Base-by-base conservation (phyloP, 2,797 vertebrate species). In the Austrolebias charrua region DNA sequence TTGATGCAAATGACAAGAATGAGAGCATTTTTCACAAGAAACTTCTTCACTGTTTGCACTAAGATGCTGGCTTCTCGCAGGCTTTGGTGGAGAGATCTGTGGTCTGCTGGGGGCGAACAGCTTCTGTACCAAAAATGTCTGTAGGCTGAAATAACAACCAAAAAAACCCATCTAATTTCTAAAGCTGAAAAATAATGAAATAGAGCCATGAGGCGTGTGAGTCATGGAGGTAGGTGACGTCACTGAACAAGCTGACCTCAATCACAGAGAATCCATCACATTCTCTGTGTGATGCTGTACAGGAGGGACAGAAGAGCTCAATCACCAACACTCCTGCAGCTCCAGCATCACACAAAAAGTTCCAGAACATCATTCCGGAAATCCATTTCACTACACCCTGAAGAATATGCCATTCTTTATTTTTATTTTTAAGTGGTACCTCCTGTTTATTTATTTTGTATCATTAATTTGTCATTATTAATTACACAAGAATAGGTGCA, bases 151-250 rank as follows among this genome's bases (percentile, higher is more conserved):
- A 44, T 16, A 44, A 44, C 16, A 44, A 44, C 24, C 24, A 1
- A 24, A 24, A 1, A 24, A 24, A 1, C 24, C 24, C 3, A 4
- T 43, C n/a, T 19, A 10, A 47, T 46, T 35, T 42, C 19, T 33
- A 48, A 59, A 59, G 44, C 56, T 47, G 56, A 13, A 59, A 33
- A 59, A 48, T 24, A 13, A 47, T 15, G n/a, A 2, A 19, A 46
- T 14, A 18, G 28, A 58, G 31, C 44, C 44, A 33, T n/a, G 44
- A 46, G 56, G 47, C 43, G 43, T 33, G 11, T 47, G 44, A 19
- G 40, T 31, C 56, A 47, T 20, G 55, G 46, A 35, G 24, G 42
- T 12, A 28, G 28, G 18, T 58, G 44, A 47, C 29, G 46, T 58
- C 46, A 46, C 44, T 31, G 46, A 47, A 58, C 43, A 46, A 58